Base-by-base conservation (phyloP, 1,140 invertebrate species). In the Augochlora pura region DNA sequence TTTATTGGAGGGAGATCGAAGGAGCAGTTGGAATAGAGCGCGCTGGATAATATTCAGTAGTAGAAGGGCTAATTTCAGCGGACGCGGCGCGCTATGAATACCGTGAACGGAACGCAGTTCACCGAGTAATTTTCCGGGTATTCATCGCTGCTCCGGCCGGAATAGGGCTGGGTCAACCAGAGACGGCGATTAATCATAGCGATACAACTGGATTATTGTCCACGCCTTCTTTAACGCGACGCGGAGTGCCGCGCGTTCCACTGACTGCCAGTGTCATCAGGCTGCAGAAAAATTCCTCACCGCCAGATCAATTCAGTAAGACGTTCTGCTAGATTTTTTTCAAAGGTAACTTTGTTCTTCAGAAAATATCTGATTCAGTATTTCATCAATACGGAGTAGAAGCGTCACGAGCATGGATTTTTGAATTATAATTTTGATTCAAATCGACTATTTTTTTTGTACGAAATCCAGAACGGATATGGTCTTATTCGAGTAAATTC, bases 141-240 rank as follows among this genome's bases (percentile, higher is more conserved):
- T 65, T 70, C 80, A 16, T 71, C 38, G 66, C 14, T 32, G 54
- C 63, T 57, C 39, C 42, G 76, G 70, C 38, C 57, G 76, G 46
- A 63, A 84, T 38, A 64, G 27, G 57, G 32, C 54, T 74, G 52
- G 66, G 62, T 81, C 81, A 60, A 68, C 38, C 67, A 63, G 68
- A 81, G 77, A 80, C 73, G 62, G 27, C 73, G 74, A 88, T 89
- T 88, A 88, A 88, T 89, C 88, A 88, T 60, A 57, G 39, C 74
- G 77, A 70, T 82, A 81, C 86, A 85, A 87, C 84, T 89, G 86
- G 86, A 88, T 88, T 87, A 89, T 86, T 86, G 79, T 81, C 67
- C 67, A 71, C 80, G 79, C 77, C 82, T 83, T 64, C 67, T 79
- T 80, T 79, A 80, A 83, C 80, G 71, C 81, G 23, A 49, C 10